Evolutionary conservation across 2,113 vertebrate species (phyloP).

Genomic region (Sciurus niger): DNA sequence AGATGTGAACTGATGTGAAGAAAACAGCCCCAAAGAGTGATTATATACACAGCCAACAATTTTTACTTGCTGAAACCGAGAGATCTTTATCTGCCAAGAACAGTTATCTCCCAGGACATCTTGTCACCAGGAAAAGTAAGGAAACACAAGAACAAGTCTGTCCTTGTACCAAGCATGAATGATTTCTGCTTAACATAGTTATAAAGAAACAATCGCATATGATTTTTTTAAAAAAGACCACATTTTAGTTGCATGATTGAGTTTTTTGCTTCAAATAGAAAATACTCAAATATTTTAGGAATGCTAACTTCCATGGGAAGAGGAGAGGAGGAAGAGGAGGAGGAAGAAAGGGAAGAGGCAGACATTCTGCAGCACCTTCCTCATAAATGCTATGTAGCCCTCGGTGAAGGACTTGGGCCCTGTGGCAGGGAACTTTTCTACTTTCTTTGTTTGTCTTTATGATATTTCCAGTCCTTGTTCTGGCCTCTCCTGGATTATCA

Average conservation of each 20-base stretch:
- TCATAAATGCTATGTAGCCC: background rate
- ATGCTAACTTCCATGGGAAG: background rate
- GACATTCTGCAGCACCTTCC: background rate
- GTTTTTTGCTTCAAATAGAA: background rate
- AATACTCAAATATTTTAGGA: slow-evolving; percentile 2
- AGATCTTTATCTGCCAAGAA: background rate
- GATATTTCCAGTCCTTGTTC: background rate
- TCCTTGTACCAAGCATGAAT: background rate
- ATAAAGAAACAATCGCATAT: background rate
- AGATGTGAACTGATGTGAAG: background rate
- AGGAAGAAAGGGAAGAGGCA: too few species aligned
- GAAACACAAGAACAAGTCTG: background rate
- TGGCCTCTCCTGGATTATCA: background rate
- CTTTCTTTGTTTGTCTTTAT: background rate
- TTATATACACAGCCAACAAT: background rate
- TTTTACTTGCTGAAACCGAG: background rate
- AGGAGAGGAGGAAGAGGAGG: too few species aligned
- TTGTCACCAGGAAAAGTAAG: background rate
- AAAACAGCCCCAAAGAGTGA: background rate
- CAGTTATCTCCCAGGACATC: background rate
- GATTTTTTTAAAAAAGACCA: background rate
- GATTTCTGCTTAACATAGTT: background rate
- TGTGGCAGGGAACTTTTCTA: background rate
- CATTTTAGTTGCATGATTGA: background rate
- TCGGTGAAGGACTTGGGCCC: background rate